phyloP scores from a whole-genome alignment of 30 jellyfish, hydroid and myxozoan species.

The Hydractinia echinata region DNA sequence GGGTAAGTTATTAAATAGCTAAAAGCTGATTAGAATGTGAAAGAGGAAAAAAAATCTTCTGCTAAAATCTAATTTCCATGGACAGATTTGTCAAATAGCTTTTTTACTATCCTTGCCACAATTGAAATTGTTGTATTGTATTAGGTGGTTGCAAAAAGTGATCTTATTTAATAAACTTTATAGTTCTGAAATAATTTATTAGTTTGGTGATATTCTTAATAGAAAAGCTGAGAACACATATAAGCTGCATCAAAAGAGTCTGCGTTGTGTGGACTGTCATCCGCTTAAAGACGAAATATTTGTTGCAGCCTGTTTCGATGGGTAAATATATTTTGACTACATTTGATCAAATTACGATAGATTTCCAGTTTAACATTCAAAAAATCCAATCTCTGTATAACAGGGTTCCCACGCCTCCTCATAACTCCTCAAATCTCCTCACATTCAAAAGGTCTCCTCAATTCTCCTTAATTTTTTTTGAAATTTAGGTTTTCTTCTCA shows the following conservation, averaged over 20 bases:
- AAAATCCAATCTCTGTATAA: neutral
- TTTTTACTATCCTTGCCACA: no score
- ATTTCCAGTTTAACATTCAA: neutral
- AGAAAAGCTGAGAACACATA: slow-evolving; percentile 55
- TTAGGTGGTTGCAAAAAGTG: no score
- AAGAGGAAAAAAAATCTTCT: no score
- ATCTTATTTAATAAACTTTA: no score
- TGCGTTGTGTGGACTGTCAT: slow-evolving; percentile 78
- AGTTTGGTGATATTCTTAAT: no score
- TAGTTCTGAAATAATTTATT: no score
- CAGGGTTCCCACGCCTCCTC: neutral
- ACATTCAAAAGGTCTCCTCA: neutral
- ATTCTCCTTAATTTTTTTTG: neutral
- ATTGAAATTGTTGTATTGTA: no score
- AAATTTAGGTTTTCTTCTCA: neutral
- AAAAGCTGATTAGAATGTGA: no score
- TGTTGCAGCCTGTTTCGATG: slow-evolving; percentile 66
- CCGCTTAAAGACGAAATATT: slow-evolving; percentile 60
- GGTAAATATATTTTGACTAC: slow-evolving; percentile 25
- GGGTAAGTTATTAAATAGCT: slow-evolving; percentile 29
- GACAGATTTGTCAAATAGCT: no score
- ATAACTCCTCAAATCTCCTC: neutral
- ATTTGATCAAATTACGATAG: neutral
- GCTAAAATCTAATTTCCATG: no score
- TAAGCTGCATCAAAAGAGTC: slow-evolving; percentile 53